phyloP scores from a whole-genome alignment of 2,888 invertebrate species.

The Rhyacophila evoluta region DNA sequence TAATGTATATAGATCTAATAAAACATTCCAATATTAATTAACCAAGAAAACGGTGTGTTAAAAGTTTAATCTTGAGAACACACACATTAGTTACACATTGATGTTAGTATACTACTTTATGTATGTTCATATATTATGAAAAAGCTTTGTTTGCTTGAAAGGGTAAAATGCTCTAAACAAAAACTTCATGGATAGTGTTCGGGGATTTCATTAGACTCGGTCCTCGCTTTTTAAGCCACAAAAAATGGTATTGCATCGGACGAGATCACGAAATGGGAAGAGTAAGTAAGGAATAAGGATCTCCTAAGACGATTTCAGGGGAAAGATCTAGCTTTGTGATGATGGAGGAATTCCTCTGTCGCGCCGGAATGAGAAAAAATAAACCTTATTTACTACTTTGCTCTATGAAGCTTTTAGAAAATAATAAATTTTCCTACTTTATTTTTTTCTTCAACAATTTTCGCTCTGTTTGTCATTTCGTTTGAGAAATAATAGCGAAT shows the following conservation, averaged over 20 bases:
- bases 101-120: too few relatives aligned
- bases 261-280: constrained; percentile 17
- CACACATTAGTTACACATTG: too few relatives aligned
- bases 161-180: not conserved
- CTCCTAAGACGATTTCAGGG: constrained; percentile 16
- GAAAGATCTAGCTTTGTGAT: constrained; percentile 24
- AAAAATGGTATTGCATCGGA: constrained; percentile 29
- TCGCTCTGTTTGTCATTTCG: not conserved
- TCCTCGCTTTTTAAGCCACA: constrained; percentile 27
- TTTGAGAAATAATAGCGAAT: not conserved
- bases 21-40: too few relatives aligned
- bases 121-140: too few relatives aligned
- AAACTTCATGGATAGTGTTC: not conserved
- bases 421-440: not conserved
- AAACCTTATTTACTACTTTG: constrained; percentile 13
- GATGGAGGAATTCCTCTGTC: constrained; percentile 20
- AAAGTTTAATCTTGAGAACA: too few relatives aligned
- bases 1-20: too few relatives aligned
- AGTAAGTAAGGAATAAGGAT: not conserved
- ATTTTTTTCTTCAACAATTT: not conserved
- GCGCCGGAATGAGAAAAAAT: not conserved
- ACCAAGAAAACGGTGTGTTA: too few relatives aligned
- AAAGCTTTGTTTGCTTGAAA: not conserved
- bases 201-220: constrained; percentile 31
- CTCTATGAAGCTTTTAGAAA: not conserved